Percentiles rank a stretch among this genome's conserved stretches.
These are phyloP conservation scores for Pardosa pseudoannulata DNA, from an alignment of 2,888 invertebrate genomes.

Conservation along the genomic window DNA sequence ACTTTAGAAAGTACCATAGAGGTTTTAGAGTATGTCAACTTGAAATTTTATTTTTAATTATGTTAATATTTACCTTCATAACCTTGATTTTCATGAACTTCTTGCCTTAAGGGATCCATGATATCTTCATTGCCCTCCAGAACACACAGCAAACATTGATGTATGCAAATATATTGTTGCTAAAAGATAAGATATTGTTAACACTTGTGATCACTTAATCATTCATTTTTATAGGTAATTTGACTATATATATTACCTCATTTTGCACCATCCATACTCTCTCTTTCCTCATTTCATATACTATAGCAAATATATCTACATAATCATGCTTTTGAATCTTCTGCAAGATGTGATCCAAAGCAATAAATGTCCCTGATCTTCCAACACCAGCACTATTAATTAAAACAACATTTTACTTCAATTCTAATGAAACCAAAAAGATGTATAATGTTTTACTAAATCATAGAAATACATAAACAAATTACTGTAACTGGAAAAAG, in stretches of 20 bases:
- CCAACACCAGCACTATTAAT: constrained; percentile 83
- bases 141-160: constrained; percentile 96
- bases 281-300: constrained; percentile 96
- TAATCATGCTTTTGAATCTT: constrained; percentile 90
- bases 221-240: no score
- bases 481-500: no score
- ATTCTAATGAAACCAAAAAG: no score
- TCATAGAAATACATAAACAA: no score
- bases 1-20: no score
- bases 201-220: no score
- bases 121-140: constrained; percentile 90
- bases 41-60: no score
- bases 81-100: constrained; percentile 92
- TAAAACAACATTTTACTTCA: background rate
- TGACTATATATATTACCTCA: constrained; percentile 77
- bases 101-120: constrained; percentile 81
- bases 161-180: constrained; percentile 99
- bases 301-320: constrained; percentile 97
- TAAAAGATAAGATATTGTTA: constrained; percentile 78
- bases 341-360: constrained; percentile 94
- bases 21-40: no score
- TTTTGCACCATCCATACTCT: constrained; percentile 94
- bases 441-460: no score
- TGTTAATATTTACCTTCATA: constrained; percentile 86
- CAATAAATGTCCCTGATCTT: constrained; percentile 95